These are phyloP conservation scores for Cryptus armator DNA, from an alignment of 2,888 invertebrate genomes.

Conservation along the genomic window DNA sequence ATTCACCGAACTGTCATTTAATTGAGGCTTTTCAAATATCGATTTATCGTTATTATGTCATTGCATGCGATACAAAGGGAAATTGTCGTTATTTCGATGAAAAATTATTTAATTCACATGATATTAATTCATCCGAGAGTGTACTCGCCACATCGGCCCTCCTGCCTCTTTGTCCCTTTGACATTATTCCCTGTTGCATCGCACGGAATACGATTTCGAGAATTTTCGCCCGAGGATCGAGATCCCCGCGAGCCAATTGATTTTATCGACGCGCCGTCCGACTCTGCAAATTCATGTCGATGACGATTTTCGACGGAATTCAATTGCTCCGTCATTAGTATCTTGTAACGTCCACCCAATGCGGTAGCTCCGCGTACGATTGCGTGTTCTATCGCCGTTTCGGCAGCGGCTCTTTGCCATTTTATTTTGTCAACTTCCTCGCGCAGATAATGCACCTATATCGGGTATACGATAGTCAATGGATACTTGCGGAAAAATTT, in stretches of 20 bases:
- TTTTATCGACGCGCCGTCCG: slow-evolving; percentile 17
- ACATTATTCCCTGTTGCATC: not conserved
- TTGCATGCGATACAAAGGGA: slow-evolving; percentile 11
- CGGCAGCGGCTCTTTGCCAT: slow-evolving; percentile 68
- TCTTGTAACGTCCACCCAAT: slow-evolving; percentile 71
- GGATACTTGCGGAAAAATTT: slow-evolving; percentile 26
- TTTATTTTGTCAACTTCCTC: slow-evolving; percentile 67
- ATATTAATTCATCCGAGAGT: slow-evolving; percentile 49
- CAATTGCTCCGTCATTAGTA: slow-evolving; percentile 61
- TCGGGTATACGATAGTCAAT: not conserved
- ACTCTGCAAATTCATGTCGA: slow-evolving; percentile 37
- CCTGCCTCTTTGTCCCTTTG: slow-evolving; percentile 43
- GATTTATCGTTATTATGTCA: slow-evolving; percentile 31
- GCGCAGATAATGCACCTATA: slow-evolving; percentile 64
- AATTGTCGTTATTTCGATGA: not conserved
- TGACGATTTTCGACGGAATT: slow-evolving; percentile 4
- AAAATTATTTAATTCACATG: slow-evolving; percentile 21
- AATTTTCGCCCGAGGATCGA: slow-evolving; percentile 36
- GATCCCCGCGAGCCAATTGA: slow-evolving; percentile 19
- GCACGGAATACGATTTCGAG: not conserved
- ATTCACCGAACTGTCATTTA: slow-evolving; percentile 15
- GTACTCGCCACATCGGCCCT: slow-evolving; percentile 52
- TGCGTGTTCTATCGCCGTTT: slow-evolving; percentile 71
- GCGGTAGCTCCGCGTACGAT: slow-evolving; percentile 71
- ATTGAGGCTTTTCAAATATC: slow-evolving; percentile 12